phyloP scores from a whole-genome alignment of 2,797 vertebrate genomes.

The Macroramphosus scolopax region DNA sequence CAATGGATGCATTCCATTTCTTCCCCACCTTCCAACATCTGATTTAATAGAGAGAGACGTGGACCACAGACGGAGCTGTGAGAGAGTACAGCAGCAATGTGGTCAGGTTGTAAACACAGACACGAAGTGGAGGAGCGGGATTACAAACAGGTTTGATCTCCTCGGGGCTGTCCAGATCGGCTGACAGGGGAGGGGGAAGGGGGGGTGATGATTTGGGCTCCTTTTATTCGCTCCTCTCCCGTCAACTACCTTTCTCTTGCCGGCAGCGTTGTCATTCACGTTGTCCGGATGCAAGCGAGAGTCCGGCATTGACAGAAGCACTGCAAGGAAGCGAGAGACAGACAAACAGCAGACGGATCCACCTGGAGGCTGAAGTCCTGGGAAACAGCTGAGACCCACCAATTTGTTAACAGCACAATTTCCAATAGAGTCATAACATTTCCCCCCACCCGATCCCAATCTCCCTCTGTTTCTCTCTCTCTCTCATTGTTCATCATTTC shows the following conservation, averaged over 20 bases:
- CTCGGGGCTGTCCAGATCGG: constrained; percentile 62
- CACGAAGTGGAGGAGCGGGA: constrained; percentile 61
- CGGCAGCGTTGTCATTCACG: constrained; percentile 72
- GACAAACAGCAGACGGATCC: constrained; percentile 60
- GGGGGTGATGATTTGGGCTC: constrained; percentile 31
- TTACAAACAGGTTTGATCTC: constrained; percentile 76
- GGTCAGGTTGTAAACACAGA: constrained; percentile 74
- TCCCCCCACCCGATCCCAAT: constrained; percentile 5
- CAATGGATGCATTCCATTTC: constrained; percentile 54
- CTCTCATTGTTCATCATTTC: constrained; percentile 52
- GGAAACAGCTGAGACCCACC: constrained; percentile 72
- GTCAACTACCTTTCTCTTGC: constrained; percentile 55
- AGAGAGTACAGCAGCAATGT: constrained; percentile 49
- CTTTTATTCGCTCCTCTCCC: constrained; percentile 60
- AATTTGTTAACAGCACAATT: constrained; percentile 63
- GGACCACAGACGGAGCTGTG: constrained; percentile 64
- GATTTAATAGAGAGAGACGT: constrained; percentile 64
- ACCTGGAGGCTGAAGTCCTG: constrained; percentile 65
- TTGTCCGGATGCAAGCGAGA: constrained; percentile 56
- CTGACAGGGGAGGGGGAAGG: constrained; percentile 53
- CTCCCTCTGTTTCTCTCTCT: constrained; percentile 15
- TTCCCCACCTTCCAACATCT: constrained; percentile 44
- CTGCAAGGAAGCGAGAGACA: constrained; percentile 47
- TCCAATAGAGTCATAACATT: constrained; percentile 44
- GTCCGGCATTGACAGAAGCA: constrained; percentile 56